Conservation (phyloP, 2,113 vertebrate species). For the Oxyruncus cristatus region DNA sequence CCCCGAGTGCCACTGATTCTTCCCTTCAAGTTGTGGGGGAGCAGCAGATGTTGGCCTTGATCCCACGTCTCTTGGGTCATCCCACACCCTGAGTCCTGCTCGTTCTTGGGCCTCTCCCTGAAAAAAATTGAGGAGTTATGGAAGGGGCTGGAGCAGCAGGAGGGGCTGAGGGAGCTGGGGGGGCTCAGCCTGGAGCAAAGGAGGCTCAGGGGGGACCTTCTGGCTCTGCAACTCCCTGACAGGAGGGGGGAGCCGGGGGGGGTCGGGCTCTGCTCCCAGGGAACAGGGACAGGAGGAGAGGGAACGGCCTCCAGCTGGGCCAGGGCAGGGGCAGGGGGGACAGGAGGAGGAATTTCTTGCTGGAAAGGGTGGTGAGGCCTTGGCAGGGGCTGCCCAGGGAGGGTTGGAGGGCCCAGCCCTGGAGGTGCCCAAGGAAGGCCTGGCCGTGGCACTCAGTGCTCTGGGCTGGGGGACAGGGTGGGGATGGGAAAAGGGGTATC, state of each 20-base stretch:
- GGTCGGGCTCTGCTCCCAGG: not conserved
- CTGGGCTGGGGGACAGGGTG: rapidly evolving
- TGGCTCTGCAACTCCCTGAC: not conserved
- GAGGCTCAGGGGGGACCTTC: not conserved
- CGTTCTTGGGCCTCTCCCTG: rapidly evolving
- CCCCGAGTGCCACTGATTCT: not conserved
- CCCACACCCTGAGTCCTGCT: not conserved
- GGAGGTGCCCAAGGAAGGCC: not conserved
- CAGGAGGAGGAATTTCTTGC: rapidly evolving
- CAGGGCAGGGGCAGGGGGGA: not conserved
- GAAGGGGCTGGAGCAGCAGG: rapidly evolving
- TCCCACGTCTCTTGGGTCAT: too few species aligned
- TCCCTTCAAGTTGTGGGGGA: not conserved
- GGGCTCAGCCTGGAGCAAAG: not conserved
- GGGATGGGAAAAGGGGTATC: rapidly evolving
- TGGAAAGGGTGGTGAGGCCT: not conserved
- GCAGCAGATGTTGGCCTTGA: not conserved
- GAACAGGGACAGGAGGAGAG: not conserved
- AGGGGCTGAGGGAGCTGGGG: not conserved
- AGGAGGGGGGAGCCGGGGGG: not conserved
- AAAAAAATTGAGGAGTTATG: not conserved
- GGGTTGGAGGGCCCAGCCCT: not conserved
- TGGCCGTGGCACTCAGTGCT: rapidly evolving
- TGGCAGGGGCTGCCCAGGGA: not conserved
- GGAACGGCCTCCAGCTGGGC: not conserved